Evolutionary conservation across 2,888 invertebrate genomes (phyloP), one percentile per base, ranked within the genome.

Genomic region (Acanthosepion pharaonis): DNA sequence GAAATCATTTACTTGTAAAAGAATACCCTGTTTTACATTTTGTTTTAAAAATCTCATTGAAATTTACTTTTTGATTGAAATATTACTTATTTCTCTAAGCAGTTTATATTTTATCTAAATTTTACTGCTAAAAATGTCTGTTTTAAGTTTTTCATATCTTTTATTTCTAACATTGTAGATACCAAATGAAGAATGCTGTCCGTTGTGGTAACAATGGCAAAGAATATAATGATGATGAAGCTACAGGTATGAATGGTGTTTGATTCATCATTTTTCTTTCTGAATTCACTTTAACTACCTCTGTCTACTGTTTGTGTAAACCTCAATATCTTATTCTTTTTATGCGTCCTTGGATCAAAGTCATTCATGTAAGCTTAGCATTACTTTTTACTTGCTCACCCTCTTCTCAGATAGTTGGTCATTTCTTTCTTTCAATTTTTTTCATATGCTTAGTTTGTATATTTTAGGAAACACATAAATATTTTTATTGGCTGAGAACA

Each of bases 191-290:
- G 92, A 92, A 92, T 92, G 92, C 92, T 51, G 78, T 78, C 78
- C 92, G 92, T 51, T 92, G 92, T 92, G 51, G 92, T n/a, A 92
- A 92, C 92, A 92, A 92, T 49, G 92, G 92, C 92, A 92, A 92
- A 92, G 92, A 92, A 92, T 92, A 92, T 51, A 92, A 92, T 92
- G 92, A 92, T 92, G 92, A 92, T 92, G 92, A 92, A 92, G 92
- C 92, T 11, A 92, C 92, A 92, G 92, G 92, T 92, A 92, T 92
- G 92, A 92, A 92, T 49, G 92, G 51, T 51, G 51, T 92, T 49
- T 92, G 25, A 92, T 92, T 51, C 49, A 49, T 92, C 51, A 51
- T 28, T 51, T 92, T 92, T 92, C 92, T 92, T 51, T 92, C 28
- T 51, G 49, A 92, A 92, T 92, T 92, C 23, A 92, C 18, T 51